A percentile compares a stretch with the other conserved stretches of the same genome.
Evolutionary conservation across 1,140 invertebrate species (phyloP).

Genomic region (Bombus waltoni): DNA sequence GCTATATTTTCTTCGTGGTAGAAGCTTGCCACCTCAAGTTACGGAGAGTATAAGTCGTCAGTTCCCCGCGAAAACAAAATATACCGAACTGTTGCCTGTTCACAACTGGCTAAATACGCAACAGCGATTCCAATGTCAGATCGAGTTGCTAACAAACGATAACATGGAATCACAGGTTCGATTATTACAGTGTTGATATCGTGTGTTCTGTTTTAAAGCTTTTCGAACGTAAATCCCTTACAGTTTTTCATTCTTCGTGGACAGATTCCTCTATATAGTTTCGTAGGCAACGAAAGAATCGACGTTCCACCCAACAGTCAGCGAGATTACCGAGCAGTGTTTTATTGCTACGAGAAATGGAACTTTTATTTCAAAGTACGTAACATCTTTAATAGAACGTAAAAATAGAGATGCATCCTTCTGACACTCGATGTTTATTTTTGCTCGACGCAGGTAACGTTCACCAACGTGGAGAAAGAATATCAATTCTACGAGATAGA

Average conservation of each 20-base stretch:
- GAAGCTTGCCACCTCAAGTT: constrained; percentile 38
- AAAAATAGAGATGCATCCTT: too few species aligned
- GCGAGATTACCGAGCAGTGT: constrained; percentile 60
- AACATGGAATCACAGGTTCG: background rate
- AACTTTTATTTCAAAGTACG: constrained; percentile 61
- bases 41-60: constrained; percentile 54
- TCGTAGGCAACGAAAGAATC: constrained; percentile 61
- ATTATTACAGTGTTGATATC: background rate
- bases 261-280: constrained; percentile 46
- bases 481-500: constrained; percentile 70
- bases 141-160: constrained; percentile 19
- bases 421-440: background rate
- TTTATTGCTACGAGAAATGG: constrained; percentile 65
- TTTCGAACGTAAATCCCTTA: background rate
- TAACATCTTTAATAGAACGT: too few species aligned
- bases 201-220: background rate
- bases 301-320: constrained; percentile 57
- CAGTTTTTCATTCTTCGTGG: too few species aligned
- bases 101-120: constrained; percentile 60
- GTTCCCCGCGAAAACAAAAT: constrained; percentile 66
- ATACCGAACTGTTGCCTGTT: constrained; percentile 63
- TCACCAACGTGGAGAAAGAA: constrained; percentile 61
- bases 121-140: constrained; percentile 61
- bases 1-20: constrained; percentile 60
- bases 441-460: constrained; percentile 57